phyloP scores from a whole-genome alignment of 2,888 invertebrate species.

The Leuctra nigra region DNA sequence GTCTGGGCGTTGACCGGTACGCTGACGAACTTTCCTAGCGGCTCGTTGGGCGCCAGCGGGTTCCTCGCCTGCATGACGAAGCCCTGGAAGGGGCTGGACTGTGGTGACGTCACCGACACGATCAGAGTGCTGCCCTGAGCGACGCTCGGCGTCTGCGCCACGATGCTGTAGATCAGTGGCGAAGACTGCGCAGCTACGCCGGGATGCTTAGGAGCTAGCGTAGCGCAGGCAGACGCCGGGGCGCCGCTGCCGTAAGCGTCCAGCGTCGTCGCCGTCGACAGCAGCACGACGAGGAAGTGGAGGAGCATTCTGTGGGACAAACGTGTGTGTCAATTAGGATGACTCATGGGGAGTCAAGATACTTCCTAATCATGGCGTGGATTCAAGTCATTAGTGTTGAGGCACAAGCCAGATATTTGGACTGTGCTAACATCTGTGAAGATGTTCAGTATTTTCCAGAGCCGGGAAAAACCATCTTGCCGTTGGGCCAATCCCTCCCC shows the following conservation, averaged over 20 bases:
- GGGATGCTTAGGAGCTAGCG: conserved; percentile 56
- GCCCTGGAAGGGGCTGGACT: conserved; percentile 53
- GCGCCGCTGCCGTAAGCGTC: conserved; percentile 35
- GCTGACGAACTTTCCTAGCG: conserved; percentile 46
- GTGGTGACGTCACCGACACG: conserved; percentile 49
- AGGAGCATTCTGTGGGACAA: no score
- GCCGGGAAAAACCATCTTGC: no score
- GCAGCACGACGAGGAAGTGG: no score
- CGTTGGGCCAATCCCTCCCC: no score
- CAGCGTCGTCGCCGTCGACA: neutral
- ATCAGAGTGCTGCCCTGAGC: conserved; percentile 44
- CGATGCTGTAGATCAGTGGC: conserved; percentile 48
- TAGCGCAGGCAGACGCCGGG: conserved; percentile 39
- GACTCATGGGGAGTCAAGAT: no score
- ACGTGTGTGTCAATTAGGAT: no score
- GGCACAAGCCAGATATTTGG: no score
- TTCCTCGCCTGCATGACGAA: conserved; percentile 56
- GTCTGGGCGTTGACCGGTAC: conserved; percentile 47
- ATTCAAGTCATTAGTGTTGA: no score
- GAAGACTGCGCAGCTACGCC: conserved; percentile 49
- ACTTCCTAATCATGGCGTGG: no score
- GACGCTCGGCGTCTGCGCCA: conserved; percentile 38
- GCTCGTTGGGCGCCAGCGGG: conserved; percentile 39
- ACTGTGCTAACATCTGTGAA: no score
- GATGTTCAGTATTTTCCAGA: no score